Percentiles rank a stretch among this genome's conserved stretches.
phyloP scores from a whole-genome alignment of 2,888 invertebrate genomes.

The Resseliella maxima region DNA sequence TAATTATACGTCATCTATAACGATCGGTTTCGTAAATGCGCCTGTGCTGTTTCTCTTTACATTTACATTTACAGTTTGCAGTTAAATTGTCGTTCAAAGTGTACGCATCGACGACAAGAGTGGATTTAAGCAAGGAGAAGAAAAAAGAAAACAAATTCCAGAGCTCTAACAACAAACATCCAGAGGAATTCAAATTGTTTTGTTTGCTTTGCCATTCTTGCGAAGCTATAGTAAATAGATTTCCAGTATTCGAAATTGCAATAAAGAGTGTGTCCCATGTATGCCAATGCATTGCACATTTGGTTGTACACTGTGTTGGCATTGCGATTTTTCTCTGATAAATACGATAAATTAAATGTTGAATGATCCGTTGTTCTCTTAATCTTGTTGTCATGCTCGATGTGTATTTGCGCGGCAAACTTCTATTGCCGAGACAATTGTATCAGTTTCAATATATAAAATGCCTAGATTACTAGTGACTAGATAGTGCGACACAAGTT shows the following conservation, averaged over 20 bases:
- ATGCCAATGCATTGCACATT: neutral
- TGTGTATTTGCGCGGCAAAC: conserved; percentile 30
- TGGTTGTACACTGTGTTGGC: neutral
- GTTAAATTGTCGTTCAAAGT: conserved; percentile 16
- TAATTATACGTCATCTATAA: conserved; percentile 55
- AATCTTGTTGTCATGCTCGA: conserved; percentile 52
- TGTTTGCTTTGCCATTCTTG: neutral
- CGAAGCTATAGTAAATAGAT: neutral
- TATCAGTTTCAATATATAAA: conserved; percentile 36
- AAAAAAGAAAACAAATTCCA: neutral
- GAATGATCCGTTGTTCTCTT: conserved; percentile 51
- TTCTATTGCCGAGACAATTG: conserved; percentile 49
- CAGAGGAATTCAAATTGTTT: conserved; percentile 18
- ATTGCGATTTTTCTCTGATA: neutral
- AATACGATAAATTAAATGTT: conserved; percentile 47
- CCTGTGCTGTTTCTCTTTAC: neutral
- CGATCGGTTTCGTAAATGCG: conserved; percentile 35
- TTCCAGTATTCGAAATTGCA: too few relatives aligned
- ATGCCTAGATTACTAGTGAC: neutral
- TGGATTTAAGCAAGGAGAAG: neutral
- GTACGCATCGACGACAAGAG: neutral
- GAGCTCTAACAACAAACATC: neutral
- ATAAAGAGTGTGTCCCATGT: too few relatives aligned
- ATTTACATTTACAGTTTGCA: neutral
- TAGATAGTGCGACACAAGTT: neutral